Evolutionary conservation across 2,113 vertebrate species (phyloP).

Genomic region (Chloebia gouldiae): DNA sequence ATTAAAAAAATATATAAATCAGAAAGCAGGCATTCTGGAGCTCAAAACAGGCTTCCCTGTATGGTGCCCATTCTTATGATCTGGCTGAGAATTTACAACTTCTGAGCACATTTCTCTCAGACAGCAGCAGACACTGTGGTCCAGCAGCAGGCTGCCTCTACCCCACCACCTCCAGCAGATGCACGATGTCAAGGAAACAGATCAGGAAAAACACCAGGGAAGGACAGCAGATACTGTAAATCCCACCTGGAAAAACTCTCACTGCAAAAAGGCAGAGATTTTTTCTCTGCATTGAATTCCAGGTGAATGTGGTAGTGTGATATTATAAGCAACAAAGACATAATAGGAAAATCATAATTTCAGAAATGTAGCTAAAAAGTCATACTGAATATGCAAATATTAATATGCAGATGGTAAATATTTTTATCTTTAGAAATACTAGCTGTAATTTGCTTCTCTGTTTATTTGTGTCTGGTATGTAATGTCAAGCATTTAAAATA

Average conservation of each 20-base stretch:
- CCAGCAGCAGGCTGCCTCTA: not conserved
- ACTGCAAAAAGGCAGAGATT: not conserved
- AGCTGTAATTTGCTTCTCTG: not conserved
- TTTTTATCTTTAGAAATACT: conserved; percentile 5
- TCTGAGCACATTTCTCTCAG: not conserved
- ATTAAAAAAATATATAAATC: not conserved
- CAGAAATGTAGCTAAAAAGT: not conserved
- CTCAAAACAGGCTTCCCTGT: not conserved
- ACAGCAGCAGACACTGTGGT: not conserved
- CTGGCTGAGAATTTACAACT: not conserved
- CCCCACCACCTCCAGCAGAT: not conserved
- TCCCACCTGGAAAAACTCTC: not conserved
- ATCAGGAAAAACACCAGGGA: not conserved
- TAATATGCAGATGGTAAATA: not conserved
- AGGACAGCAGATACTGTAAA: not conserved
- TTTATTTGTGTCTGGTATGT: conserved; percentile 24
- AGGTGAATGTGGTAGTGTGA: not conserved
- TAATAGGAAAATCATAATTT: not conserved
- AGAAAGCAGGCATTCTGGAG: not conserved
- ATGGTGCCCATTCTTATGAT: not conserved
- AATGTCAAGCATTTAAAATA: conserved; percentile 34
- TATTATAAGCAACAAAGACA: not conserved
- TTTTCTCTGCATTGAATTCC: not conserved
- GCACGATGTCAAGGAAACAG: not conserved
- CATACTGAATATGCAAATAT: not conserved